Evolutionary conservation across 2,797 vertebrate genomes (phyloP).

Genomic region (Tolypeutes matacus): DNA sequence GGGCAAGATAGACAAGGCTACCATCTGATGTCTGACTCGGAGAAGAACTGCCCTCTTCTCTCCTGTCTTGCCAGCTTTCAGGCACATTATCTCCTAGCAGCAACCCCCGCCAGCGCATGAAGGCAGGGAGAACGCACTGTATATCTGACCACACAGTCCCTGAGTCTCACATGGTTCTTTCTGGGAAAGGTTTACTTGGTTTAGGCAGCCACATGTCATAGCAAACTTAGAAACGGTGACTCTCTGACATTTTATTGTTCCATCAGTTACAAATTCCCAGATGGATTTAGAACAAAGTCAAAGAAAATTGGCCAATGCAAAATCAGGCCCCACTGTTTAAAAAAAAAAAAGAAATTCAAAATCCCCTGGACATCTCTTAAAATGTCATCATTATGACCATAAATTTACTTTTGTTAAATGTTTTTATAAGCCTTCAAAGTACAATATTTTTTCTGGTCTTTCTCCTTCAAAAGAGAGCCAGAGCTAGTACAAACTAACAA

Average conservation of each 20-base stretch:
- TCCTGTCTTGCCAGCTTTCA: background rate
- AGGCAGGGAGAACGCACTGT: background rate
- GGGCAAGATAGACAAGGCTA: background rate
- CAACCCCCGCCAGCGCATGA: background rate
- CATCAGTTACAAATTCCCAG: constrained; percentile 44
- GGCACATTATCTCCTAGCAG: background rate
- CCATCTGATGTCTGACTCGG: constrained; percentile 16
- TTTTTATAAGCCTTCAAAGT: constrained; percentile 57
- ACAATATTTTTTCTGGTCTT: constrained; percentile 40
- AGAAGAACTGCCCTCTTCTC: background rate
- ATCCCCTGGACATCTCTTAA: background rate
- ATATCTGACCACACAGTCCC: background rate
- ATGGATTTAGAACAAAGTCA: background rate
- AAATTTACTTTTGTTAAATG: constrained; percentile 44
- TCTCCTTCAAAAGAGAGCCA: constrained; percentile 49
- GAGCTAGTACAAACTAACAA: constrained; percentile 39
- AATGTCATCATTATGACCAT: constrained; percentile 11
- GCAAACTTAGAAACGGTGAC: constrained; percentile 11
- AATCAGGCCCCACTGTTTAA: constrained; percentile 45
- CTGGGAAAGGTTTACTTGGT: constrained; percentile 6
- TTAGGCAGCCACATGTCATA: background rate
- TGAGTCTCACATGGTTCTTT: constrained; percentile 23
- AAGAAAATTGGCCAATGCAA: constrained; percentile 41
- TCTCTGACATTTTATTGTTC: constrained; percentile 35
- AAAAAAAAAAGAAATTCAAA: constrained; percentile 39